Evolutionary conservation across 2,797 vertebrate genomes (phyloP).

Genomic region (Xiphorhynchus erythropygius): DNA sequence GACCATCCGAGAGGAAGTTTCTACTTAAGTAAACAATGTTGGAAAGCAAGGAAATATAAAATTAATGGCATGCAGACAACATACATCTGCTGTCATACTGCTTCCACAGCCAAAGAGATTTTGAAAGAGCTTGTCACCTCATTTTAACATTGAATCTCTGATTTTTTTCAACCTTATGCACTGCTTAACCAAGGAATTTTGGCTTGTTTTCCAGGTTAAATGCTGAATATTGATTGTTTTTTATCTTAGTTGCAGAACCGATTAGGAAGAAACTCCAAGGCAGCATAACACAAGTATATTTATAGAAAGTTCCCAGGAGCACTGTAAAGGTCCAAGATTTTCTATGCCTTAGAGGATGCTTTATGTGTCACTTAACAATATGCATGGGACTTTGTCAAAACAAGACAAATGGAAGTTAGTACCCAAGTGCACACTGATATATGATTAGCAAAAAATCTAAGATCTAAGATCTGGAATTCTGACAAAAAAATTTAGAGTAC

Average conservation of each 20-base stretch:
- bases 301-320: not conserved
- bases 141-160: not conserved
- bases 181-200: not conserved
- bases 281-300: not conserved
- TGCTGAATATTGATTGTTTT: not conserved
- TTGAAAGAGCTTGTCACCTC: not conserved
- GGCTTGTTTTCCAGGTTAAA: not conserved
- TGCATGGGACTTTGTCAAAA: not conserved
- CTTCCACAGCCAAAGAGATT: not conserved
- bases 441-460: not conserved
- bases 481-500: not conserved
- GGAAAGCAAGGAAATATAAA: slow-evolving; percentile 8
- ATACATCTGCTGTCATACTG: not conserved
- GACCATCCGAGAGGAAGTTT: slow-evolving; percentile 13
- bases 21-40: slow-evolving; percentile 1
- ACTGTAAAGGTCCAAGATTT: not conserved
- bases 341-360: not conserved
- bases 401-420: not conserved
- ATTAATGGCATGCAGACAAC: not conserved
- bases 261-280: not conserved
- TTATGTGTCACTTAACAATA: not conserved
- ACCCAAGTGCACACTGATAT: not conserved
- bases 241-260: not conserved
- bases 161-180: not conserved
- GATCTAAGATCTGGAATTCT: not conserved